These are phyloP conservation scores for Caenorhabditis sp. DNA, from an alignment of 2,888 invertebrate genomes.

Conservation along the genomic window DNA sequence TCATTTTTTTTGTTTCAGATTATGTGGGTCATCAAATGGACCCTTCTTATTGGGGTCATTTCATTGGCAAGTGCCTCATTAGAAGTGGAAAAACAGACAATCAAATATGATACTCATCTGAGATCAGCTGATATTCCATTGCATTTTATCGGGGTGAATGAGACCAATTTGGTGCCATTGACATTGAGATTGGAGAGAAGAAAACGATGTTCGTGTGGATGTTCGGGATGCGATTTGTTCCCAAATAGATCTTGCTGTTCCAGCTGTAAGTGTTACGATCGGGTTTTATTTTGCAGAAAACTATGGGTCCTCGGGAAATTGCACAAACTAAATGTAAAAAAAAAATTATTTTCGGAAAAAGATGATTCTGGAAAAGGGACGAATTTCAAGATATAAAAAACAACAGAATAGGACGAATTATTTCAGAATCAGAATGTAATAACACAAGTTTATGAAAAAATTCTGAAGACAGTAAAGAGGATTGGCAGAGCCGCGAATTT, in stretches of 20 bases:
- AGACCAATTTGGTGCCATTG: conserved; percentile 43
- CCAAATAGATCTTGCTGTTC: conserved; percentile 63
- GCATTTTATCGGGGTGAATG: conserved; percentile 50
- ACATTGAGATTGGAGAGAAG: conserved; percentile 36
- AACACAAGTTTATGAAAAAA: too few relatives aligned
- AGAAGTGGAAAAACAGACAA: conserved; percentile 14
- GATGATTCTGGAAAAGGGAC: too few relatives aligned
- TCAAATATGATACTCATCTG: conserved; percentile 55
- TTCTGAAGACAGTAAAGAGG: too few relatives aligned
- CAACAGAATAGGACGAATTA: too few relatives aligned
- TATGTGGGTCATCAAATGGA: neutral
- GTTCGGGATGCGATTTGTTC: conserved; percentile 63
- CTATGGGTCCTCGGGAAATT: too few relatives aligned
- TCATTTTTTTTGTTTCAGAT: neutral
- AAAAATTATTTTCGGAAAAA: too few relatives aligned
- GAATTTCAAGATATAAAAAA: too few relatives aligned
- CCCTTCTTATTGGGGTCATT: neutral
- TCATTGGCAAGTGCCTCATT: neutral
- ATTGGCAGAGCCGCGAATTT: too few relatives aligned
- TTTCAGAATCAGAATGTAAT: too few relatives aligned
- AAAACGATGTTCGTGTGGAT: conserved; percentile 63
- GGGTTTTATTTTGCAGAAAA: too few relatives aligned
- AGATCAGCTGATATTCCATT: conserved; percentile 48
- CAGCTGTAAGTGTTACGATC: conserved; percentile 50
- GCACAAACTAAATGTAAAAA: too few relatives aligned